phyloP scores from a whole-genome alignment of 1,140 invertebrate species.

The Lerema accius region DNA sequence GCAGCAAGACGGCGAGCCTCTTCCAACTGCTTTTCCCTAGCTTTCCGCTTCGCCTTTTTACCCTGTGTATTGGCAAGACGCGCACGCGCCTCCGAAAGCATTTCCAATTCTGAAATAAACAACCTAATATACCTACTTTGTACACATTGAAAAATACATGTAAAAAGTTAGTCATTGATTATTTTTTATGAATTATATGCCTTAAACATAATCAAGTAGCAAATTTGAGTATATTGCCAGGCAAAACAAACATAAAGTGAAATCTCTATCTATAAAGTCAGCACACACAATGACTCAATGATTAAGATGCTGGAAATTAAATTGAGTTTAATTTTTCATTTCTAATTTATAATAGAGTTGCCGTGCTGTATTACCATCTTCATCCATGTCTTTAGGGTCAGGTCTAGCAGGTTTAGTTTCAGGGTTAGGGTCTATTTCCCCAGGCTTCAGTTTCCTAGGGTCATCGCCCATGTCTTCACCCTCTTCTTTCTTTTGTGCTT shows the following conservation, averaged over 20 bases:
- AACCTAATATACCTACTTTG: too few relatives aligned
- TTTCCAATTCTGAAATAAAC: slow-evolving; percentile 92
- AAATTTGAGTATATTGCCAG: too few relatives aligned
- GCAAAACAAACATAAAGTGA: too few relatives aligned
- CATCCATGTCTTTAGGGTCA: slow-evolving; percentile 99
- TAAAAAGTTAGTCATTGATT: too few relatives aligned
- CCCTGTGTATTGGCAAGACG: slow-evolving; percentile 99
- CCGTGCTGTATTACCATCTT: slow-evolving; percentile 96
- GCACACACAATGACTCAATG: too few relatives aligned
- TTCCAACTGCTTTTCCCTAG: slow-evolving; percentile 98
- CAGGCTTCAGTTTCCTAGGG: slow-evolving; percentile 97
- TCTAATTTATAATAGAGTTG: too few relatives aligned
- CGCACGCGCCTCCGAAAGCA: slow-evolving; percentile 99
- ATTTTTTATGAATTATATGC: too few relatives aligned
- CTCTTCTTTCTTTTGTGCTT: slow-evolving; percentile 99
- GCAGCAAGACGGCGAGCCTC: slow-evolving; percentile 98
- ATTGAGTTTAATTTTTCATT: too few relatives aligned
- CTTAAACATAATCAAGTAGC: too few relatives aligned
- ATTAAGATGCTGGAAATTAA: too few relatives aligned
- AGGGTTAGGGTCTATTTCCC: slow-evolving; percentile 99
- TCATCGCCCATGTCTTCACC: slow-evolving; percentile 96
- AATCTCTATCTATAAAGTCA: too few relatives aligned
- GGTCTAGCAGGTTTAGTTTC: slow-evolving; percentile 99
- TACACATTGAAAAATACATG: too few relatives aligned
- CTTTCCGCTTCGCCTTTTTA: slow-evolving; percentile 99